Percentiles rank a stretch among this genome's conserved stretches.
Conservation (phyloP, 2,888 invertebrate species). For the Ernsta delagoae region DNA sequence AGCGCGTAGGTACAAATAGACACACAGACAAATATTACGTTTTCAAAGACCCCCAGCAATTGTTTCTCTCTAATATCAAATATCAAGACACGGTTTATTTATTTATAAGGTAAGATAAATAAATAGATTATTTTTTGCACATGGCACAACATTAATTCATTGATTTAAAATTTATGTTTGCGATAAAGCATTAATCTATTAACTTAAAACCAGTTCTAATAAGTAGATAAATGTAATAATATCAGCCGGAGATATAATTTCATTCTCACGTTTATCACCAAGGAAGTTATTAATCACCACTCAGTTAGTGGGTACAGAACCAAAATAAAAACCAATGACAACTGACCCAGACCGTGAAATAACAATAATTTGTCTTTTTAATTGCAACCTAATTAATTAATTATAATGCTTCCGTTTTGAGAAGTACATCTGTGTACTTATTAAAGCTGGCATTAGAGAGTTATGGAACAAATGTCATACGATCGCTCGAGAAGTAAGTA, state of each 20-base stretch:
- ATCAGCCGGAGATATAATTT: slow-evolving; percentile 7
- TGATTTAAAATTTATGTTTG: neutral
- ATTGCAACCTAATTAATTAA: slow-evolving; percentile 15
- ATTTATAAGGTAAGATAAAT: no score
- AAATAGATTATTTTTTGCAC: no score
- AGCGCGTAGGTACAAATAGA: no score
- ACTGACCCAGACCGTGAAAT: slow-evolving; percentile 29
- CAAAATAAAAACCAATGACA: slow-evolving; percentile 11
- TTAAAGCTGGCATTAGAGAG: slow-evolving; percentile 4
- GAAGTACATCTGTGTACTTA: slow-evolving; percentile 23
- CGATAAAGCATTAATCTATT: neutral
- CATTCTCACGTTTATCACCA: slow-evolving; percentile 17
- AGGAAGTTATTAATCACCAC: slow-evolving; percentile 30
- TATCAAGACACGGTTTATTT: no score
- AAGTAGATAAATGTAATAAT: neutral
- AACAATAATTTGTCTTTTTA: slow-evolving; percentile 27
- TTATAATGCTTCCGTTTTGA: slow-evolving; percentile 20
- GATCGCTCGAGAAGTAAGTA: neutral
- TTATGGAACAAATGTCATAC: neutral
- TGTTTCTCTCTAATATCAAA: no score
- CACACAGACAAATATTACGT: no score
- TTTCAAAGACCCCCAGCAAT: no score
- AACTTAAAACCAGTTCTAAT: neutral
- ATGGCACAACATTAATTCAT: no score
- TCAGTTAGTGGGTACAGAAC: neutral